A percentile compares a stretch with the other conserved stretches of the same genome.
Evolutionary conservation across 2,888 invertebrate genomes (phyloP).

Genomic region (Macrophya annulata): DNA sequence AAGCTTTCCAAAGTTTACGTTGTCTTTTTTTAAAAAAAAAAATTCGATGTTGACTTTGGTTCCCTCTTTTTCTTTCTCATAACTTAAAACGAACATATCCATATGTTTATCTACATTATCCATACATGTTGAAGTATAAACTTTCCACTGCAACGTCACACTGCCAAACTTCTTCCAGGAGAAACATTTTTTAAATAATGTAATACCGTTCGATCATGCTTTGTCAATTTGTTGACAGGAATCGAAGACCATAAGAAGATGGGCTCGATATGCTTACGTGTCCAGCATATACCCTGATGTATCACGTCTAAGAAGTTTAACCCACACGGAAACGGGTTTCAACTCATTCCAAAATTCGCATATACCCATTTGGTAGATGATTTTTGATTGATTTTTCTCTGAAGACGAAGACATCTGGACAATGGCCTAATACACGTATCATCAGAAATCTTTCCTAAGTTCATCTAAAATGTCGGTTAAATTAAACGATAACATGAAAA

Average conservation of each 20-base stretch:
- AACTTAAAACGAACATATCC: background rate
- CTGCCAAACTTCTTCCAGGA: constrained; percentile 24
- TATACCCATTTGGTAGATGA: too few relatives aligned
- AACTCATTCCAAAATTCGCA: background rate
- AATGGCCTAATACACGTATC: background rate
- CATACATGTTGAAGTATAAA: background rate
- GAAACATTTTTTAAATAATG: constrained; percentile 50
- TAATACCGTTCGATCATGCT: constrained; percentile 56
- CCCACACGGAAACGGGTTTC: background rate
- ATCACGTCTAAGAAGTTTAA: background rate
- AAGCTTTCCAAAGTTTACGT: background rate
- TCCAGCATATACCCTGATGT: constrained; percentile 12
- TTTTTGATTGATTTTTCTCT: background rate
- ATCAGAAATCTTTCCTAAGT: background rate
- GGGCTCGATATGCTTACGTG: constrained; percentile 24
- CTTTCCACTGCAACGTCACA: constrained; percentile 39
- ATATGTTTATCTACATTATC: background rate
- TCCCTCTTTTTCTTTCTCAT: background rate
- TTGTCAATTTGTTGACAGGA: constrained; percentile 43
- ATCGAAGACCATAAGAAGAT: constrained; percentile 25
- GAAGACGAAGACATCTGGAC: background rate
- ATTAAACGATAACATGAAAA: background rate
- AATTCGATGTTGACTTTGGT: background rate
- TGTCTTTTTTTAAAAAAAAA: background rate
- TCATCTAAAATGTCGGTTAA: background rate